phyloP scores from a whole-genome alignment of 2,113 vertebrate species.

The Piprites chloris region DNA sequence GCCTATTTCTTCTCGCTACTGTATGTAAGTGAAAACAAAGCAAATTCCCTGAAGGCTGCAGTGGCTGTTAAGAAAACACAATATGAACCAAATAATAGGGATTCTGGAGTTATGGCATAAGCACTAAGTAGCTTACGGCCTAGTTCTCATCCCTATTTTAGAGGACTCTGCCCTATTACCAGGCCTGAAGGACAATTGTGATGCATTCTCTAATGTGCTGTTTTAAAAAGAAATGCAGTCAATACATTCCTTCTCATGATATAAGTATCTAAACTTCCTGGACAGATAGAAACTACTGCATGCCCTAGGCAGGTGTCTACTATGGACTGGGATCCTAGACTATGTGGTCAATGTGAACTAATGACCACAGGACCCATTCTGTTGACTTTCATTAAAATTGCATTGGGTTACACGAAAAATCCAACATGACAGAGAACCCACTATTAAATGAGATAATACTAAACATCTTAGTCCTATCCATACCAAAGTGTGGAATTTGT shows the following conservation, averaged over 20 bases:
- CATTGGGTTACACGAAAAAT: neutral
- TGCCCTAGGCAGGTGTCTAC: rapidly evolving
- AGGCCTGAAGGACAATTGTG: neutral
- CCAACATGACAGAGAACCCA: neutral
- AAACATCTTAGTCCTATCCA: neutral
- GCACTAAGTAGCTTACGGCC: neutral
- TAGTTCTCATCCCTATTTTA: neutral
- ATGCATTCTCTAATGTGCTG: neutral
- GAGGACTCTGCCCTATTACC: neutral
- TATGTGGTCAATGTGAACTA: neutral
- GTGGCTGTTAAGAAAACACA: neutral
- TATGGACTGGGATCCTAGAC: neutral
- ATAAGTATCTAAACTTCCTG: neutral
- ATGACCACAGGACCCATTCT: neutral
- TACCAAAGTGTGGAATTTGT: neutral
- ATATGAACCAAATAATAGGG: neutral
- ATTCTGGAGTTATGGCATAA: neutral
- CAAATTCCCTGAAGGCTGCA: neutral
- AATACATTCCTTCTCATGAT: neutral
- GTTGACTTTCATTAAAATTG: neutral
- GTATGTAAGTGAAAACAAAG: neutral
- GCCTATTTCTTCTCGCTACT: neutral
- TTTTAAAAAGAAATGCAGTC: neutral
- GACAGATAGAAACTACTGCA: rapidly evolving
- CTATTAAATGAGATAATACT: neutral